These are phyloP conservation scores for Watersipora subatra DNA, from an alignment of 1,140 invertebrate species.

Conservation along the genomic window DNA sequence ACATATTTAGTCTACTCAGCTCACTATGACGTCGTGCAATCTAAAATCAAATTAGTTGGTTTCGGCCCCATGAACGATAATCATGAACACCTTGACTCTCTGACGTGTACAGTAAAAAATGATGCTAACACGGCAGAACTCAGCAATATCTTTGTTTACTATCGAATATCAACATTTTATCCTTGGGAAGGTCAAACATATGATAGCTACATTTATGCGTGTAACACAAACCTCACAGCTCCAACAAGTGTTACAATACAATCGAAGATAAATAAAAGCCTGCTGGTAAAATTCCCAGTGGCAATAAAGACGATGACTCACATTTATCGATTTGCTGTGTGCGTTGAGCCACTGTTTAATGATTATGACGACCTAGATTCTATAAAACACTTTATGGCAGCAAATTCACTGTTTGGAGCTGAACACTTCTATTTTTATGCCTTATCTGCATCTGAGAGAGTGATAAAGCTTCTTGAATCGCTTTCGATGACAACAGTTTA, in stretches of 20 bases:
- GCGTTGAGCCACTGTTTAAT: neutral
- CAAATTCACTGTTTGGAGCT: neutral
- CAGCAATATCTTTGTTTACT: neutral
- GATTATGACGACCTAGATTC: neutral
- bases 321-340: neutral
- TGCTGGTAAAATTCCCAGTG: neutral
- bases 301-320: neutral
- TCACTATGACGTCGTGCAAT: neutral
- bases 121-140: neutral
- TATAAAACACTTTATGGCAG: neutral
- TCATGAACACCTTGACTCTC: neutral
- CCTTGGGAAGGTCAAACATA: neutral
- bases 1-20: too few species aligned
- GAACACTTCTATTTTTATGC: neutral
- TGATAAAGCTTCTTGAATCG: neutral
- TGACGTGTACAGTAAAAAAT: neutral
- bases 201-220: neutral
- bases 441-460: neutral
- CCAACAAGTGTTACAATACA: neutral
- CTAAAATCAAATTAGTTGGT: neutral
- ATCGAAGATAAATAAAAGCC: neutral
- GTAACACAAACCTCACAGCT: neutral
- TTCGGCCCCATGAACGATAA: neutral
- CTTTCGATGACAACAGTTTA: neutral
- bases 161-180: neutral